These are phyloP conservation scores for Spea bombifrons DNA, from an alignment of 2,113 vertebrate genomes.

Conservation along the genomic window DNA sequence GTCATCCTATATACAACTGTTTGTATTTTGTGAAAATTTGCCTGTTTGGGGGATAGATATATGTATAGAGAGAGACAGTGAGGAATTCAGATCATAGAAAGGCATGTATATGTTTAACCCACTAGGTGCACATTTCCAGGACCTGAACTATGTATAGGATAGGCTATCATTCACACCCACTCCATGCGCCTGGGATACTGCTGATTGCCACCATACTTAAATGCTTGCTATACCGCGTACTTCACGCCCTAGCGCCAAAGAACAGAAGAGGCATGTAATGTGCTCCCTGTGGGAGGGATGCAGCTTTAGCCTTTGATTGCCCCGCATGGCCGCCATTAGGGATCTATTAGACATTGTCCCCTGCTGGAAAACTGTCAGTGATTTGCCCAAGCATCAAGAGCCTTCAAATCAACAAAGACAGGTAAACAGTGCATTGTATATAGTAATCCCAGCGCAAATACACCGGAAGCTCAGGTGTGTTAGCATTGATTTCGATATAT, in stretches of 20 bases:
- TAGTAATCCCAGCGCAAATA: not conserved
- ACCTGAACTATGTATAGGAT: slow-evolving; percentile 11
- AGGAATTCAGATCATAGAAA: too few species aligned
- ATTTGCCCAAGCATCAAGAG: slow-evolving; percentile 21
- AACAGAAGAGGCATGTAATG: not conserved
- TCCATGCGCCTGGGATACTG: slow-evolving; percentile 8
- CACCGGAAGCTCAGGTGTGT: not conserved
- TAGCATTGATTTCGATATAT: not conserved
- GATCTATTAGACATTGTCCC: slow-evolving; percentile 28
- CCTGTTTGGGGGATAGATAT: too few species aligned
- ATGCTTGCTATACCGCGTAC: slow-evolving; percentile 17
- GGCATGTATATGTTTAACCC: too few species aligned
- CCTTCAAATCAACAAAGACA: slow-evolving; percentile 24
- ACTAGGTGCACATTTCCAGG: too few species aligned
- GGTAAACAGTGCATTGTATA: not conserved
- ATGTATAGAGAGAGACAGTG: too few species aligned
- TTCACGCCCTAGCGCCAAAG: not conserved
- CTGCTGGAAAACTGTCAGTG: slow-evolving; percentile 30
- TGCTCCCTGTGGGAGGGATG: slow-evolving; percentile 14
- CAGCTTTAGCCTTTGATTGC: slow-evolving; percentile 28
- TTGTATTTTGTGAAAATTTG: too few species aligned
- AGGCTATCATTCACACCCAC: slow-evolving; percentile 1
- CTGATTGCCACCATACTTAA: slow-evolving; percentile 9
- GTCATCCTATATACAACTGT: too few species aligned
- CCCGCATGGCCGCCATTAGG: slow-evolving; percentile 34